Conservation (phyloP, 2,797 vertebrate genomes). For the Sebastes elongatus region DNA sequence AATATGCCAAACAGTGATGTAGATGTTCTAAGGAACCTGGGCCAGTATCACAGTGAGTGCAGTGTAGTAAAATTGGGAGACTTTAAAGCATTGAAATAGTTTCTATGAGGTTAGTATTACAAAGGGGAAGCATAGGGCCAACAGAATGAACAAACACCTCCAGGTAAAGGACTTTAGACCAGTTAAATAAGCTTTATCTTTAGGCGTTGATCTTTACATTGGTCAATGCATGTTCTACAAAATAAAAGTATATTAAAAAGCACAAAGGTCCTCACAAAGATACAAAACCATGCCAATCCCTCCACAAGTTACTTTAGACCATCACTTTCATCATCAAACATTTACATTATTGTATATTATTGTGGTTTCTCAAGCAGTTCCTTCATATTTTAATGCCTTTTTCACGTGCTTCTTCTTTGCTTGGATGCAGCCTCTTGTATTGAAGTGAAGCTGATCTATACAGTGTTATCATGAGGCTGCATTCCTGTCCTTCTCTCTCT, state of each 20-base stretch:
- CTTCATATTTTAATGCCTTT: neutral
- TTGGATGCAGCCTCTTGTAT: conserved; percentile 9
- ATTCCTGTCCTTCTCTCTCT: neutral
- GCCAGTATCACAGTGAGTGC: no score
- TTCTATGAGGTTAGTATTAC: no score
- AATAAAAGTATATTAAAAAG: neutral
- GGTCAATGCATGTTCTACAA: no score
- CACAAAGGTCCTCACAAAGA: neutral
- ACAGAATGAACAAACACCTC: no score
- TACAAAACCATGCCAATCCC: neutral
- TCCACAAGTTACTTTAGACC: neutral
- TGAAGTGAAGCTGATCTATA: conserved; percentile 32
- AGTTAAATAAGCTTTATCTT: no score
- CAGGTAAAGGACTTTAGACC: no score
- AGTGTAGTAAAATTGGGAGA: no score
- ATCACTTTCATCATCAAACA: neutral
- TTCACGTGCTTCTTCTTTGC: neutral
- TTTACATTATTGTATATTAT: neutral
- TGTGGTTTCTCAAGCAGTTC: neutral
- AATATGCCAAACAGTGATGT: no score
- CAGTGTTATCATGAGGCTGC: conserved; percentile 33
- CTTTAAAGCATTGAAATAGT: no score
- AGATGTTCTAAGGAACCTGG: no score
- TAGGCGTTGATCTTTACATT: no score
- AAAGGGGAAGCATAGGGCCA: no score